Conservation (phyloP, 1,140 invertebrate genomes). For the Pseudomyrmex gracilis region DNA sequence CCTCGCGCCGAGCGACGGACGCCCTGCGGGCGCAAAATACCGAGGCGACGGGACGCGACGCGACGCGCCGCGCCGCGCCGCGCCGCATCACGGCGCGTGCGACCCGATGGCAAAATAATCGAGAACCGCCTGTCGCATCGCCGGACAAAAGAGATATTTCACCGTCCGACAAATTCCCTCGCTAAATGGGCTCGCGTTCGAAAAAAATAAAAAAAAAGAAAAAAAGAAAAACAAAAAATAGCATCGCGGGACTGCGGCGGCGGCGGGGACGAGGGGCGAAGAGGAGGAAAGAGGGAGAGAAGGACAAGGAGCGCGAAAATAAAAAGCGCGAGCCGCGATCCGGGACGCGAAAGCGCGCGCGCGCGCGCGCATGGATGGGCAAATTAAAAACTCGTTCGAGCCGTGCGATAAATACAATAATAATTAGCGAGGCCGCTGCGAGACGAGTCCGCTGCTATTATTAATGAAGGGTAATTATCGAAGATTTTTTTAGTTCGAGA, state of each 20-base stretch:
- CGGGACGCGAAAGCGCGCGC: slow-evolving; percentile 42
- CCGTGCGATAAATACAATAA: slow-evolving; percentile 66
- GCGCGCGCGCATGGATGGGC: slow-evolving; percentile 42
- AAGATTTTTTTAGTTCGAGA: slow-evolving; percentile 37
- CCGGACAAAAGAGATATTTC: slow-evolving; percentile 73
- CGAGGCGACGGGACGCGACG: slow-evolving; percentile 11
- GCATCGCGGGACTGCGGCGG: neutral
- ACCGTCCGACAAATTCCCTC: slow-evolving; percentile 74
- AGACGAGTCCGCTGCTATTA: slow-evolving; percentile 42
- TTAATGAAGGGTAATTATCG: slow-evolving; percentile 56
- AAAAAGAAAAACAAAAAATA: slow-evolving; percentile 50
- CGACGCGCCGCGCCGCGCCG: neutral
- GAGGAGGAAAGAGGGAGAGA: slow-evolving; percentile 40
- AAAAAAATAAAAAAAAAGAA: slow-evolving; percentile 49
- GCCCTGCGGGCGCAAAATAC: slow-evolving; percentile 37
- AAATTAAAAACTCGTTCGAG: slow-evolving; percentile 70
- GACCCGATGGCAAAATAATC: slow-evolving; percentile 71
- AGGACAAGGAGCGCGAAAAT: slow-evolving; percentile 55
- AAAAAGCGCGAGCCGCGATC: slow-evolving; percentile 47
- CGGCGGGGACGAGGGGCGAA: neutral
- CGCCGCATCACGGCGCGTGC: slow-evolving; percentile 48
- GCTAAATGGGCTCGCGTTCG: slow-evolving; percentile 66
- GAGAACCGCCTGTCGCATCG: slow-evolving; percentile 71
- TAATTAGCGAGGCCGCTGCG: slow-evolving; percentile 55
- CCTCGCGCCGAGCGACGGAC: slow-evolving; percentile 19